phyloP scores from a whole-genome alignment of 1,140 invertebrate genomes.

The Formica selysi region DNA sequence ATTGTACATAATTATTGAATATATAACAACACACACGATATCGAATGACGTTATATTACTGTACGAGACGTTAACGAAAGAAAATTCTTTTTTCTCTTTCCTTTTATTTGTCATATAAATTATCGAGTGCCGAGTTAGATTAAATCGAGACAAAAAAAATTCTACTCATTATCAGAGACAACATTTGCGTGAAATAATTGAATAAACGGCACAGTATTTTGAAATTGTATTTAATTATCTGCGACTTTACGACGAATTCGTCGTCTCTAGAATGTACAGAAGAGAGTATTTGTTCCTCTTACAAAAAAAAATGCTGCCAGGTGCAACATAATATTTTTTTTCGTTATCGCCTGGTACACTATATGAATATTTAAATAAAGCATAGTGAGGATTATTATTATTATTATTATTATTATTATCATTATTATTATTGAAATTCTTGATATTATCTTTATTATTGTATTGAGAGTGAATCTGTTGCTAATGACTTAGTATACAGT shows the following conservation, averaged over 20 bases:
- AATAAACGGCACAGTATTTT: background rate
- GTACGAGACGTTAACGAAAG: slow-evolving; percentile 77
- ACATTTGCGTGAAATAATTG: background rate
- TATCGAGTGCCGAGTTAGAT: background rate
- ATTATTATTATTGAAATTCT: slow-evolving; percentile 77
- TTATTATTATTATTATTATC: slow-evolving; percentile 75
- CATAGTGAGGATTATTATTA: slow-evolving; percentile 76
- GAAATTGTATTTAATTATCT: background rate
- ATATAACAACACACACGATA: slow-evolving; percentile 77
- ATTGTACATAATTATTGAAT: slow-evolving; percentile 85
- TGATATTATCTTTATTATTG: slow-evolving; percentile 80
- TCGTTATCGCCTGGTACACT: slow-evolving; percentile 76
- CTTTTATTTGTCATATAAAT: slow-evolving; percentile 2
- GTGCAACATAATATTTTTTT: slow-evolving; percentile 53
- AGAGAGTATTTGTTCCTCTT: background rate
- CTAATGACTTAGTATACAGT: slow-evolving; percentile 84
- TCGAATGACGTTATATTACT: slow-evolving; percentile 80
- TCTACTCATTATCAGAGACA: background rate
- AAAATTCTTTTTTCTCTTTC: background rate
- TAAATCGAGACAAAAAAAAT: background rate
- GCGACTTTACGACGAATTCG: background rate
- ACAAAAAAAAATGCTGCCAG: background rate
- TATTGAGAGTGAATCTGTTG: slow-evolving; percentile 85
- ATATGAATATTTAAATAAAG: slow-evolving; percentile 74
- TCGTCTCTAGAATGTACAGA: background rate